Evolutionary conservation across 2,113 vertebrate genomes (phyloP).

Genomic region (Microcebus ravelobensis): DNA sequence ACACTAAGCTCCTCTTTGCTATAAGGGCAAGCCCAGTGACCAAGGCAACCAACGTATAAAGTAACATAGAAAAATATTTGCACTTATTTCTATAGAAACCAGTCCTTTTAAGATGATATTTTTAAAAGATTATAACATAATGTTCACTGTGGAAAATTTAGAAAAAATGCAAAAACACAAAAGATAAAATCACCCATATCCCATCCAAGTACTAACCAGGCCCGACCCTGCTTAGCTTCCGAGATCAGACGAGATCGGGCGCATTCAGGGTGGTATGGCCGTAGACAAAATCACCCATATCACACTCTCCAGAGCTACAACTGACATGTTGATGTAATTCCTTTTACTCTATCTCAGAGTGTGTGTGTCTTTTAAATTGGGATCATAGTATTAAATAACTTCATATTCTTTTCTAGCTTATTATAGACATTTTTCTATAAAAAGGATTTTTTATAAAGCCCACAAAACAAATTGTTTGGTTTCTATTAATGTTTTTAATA

Average conservation of each 20-base stretch:
- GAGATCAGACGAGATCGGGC: too few relatives aligned
- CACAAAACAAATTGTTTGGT: neutral
- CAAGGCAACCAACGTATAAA: neutral
- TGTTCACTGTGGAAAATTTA: neutral
- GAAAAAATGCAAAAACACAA: neutral
- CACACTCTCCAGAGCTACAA: neutral
- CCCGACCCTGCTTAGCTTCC: too few relatives aligned
- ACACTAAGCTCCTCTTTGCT: neutral
- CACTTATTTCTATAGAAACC: neutral
- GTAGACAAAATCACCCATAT: neutral
- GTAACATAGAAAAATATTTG: neutral
- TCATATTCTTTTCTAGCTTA: neutral
- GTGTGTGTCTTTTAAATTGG: neutral
- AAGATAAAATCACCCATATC: neutral
- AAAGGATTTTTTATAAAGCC: neutral
- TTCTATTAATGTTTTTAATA: neutral
- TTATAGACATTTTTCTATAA: neutral
- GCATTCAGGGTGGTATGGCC: too few relatives aligned
- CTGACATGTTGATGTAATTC: neutral
- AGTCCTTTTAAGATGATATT: neutral
- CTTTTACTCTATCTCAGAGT: neutral
- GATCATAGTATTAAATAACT: neutral
- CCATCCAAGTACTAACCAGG: too few relatives aligned
- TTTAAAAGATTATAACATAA: constrained; percentile 4
- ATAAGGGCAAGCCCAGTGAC: neutral